These are phyloP conservation scores for Trichonephila clavipes DNA, from an alignment of 1,140 invertebrate species.

Conservation along the genomic window DNA sequence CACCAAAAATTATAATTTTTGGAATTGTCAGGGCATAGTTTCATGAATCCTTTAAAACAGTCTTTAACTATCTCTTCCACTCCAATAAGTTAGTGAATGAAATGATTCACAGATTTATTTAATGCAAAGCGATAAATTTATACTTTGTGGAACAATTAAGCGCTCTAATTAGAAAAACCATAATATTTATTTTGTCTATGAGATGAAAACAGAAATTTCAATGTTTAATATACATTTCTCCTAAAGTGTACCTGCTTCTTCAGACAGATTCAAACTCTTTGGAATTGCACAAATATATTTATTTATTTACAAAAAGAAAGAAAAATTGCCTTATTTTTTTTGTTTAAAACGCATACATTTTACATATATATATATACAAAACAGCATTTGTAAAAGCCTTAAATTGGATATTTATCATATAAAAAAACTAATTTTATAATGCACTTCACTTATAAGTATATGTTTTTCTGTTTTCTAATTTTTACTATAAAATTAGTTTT, in stretches of 20 bases:
- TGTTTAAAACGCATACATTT: neutral
- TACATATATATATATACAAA: slow-evolving; percentile 25
- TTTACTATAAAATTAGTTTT: slow-evolving; percentile 64
- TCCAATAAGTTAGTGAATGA: neutral
- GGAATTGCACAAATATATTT: slow-evolving; percentile 34
- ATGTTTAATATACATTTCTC: slow-evolving; percentile 18
- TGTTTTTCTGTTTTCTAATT: slow-evolving; percentile 43
- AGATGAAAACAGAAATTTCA: slow-evolving; percentile 35
- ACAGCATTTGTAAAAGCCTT: slow-evolving; percentile 31
- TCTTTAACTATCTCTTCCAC: neutral
- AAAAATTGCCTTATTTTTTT: slow-evolving; percentile 2
- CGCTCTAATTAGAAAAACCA: neutral
- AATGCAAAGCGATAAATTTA: neutral
- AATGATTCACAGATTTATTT: neutral
- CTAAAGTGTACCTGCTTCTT: neutral
- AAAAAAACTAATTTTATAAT: slow-evolving; percentile 59
- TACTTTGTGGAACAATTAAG: neutral
- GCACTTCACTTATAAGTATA: slow-evolving; percentile 46
- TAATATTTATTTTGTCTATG: neutral
- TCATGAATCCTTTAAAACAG: too few species aligned
- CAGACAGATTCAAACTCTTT: slow-evolving; percentile 4
- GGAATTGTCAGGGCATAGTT: too few species aligned
- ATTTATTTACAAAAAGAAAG: slow-evolving; percentile 54
- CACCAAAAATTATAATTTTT: too few species aligned
- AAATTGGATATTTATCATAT: slow-evolving; percentile 9